Base-by-base conservation (phyloP, 1,140 invertebrate species). In the Macrocentrus cingulum region DNA sequence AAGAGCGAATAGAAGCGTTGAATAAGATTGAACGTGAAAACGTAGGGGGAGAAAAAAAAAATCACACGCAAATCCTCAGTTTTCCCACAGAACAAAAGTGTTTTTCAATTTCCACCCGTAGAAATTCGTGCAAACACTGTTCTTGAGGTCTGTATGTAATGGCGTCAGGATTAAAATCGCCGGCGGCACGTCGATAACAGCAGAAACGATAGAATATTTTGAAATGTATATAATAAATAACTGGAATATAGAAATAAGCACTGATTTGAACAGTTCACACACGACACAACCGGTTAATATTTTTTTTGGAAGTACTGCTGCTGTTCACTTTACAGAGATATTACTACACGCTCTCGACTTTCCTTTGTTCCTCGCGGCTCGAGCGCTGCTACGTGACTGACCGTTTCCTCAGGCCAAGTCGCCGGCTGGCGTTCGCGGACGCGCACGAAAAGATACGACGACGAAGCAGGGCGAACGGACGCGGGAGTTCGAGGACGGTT, bases 361-460 rank as follows among this genome's bases (percentile, higher is more conserved):
- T 61, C 56, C 67, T 69, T 70, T 66, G 64, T 66, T 67, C 61
- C 62, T 65, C 59, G 62, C 68, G 45, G 63, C 64, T 64, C 62
- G 61, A 61, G 60, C 64, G 69, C 65, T 69, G 61, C 63, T 70
- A 67, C 68, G 64, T 69, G 68, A 70, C 70, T 69, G 62, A 65
- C 68, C 68, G 67, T 55, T 64, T 64, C 64, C 62, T 59, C 48
- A 59, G 62, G 49, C 49, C 29, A 60, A 60, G 50, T 59, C 60
- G 37, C 56, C 55, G 55, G 45, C 18, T 53, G 13, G 44, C 36
- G 32, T 37, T 22, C 15, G 57, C 48, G 29, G 19, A 51, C 54
- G 34, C 52, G 44, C 56, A 53, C 57, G 32, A 58, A 22, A 58
- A 52, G 45, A 53, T 57, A 55, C 55, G 45, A 57, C n/a, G 32